Conservation (phyloP, 2,797 vertebrate species). For the Loriculus beryllinus region DNA sequence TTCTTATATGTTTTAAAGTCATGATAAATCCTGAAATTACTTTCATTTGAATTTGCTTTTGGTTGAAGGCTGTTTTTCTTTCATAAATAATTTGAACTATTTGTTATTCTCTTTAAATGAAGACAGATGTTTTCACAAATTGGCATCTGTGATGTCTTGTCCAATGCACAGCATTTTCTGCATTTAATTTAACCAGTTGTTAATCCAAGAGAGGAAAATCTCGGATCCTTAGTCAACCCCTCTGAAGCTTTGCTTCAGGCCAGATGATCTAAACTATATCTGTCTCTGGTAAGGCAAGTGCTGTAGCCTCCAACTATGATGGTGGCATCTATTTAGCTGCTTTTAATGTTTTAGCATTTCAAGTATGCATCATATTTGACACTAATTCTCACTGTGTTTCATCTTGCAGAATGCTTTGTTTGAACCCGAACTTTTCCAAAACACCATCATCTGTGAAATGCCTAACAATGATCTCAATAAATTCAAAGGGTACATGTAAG, state of each 20-base stretch:
- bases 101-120: background rate
- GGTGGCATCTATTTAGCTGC: background rate
- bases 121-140: background rate
- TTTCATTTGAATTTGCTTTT: background rate
- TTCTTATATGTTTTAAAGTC: background rate
- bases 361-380: background rate
- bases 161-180: background rate
- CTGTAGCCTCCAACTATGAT: background rate
- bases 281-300: background rate
- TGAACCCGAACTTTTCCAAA: constrained; percentile 83
- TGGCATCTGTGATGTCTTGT: background rate
- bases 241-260: background rate
- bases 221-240: background rate
- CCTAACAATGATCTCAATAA: constrained; percentile 90
- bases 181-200: background rate
- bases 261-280: background rate
- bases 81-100: background rate
- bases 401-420: constrained; percentile 77
- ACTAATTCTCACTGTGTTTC: background rate
- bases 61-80: background rate
- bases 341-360: background rate
- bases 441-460: constrained; percentile 85
- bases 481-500: constrained; percentile 95
- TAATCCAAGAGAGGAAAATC: background rate
- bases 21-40: background rate